Evolutionary conservation across 2,113 vertebrate species (phyloP).

Genomic region (Bufo bufo): DNA sequence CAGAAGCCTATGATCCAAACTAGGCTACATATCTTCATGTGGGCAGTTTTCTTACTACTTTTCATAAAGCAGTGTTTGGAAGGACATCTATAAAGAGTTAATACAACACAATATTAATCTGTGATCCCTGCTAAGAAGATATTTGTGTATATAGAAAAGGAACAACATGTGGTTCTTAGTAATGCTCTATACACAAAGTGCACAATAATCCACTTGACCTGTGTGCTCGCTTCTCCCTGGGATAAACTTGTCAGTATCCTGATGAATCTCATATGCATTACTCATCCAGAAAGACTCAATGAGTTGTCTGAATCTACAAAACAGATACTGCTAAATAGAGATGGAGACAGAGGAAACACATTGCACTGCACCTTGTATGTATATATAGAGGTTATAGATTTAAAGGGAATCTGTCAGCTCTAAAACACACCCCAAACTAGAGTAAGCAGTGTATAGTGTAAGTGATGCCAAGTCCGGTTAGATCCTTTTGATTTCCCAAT

Average conservation of each 20-base stretch:
- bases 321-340: slow-evolving; percentile 24
- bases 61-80: background rate
- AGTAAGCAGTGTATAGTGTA: too few species aligned
- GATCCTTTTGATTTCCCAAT: too few species aligned
- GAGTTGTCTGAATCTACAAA: slow-evolving; percentile 36
- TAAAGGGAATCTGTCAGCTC: background rate
- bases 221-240: slow-evolving; percentile 37
- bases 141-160: slow-evolving; percentile 27
- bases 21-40: background rate
- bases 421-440: too few species aligned
- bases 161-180: slow-evolving; percentile 50
- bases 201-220: slow-evolving; percentile 54
- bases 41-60: background rate
- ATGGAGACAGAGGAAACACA: slow-evolving; percentile 1
- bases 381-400: background rate
- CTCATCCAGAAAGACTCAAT: slow-evolving; percentile 44
- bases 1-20: background rate
- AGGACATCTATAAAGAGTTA: background rate
- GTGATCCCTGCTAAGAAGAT: slow-evolving; percentile 23
- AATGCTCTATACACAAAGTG: slow-evolving; percentile 41
- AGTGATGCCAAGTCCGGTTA: too few species aligned
- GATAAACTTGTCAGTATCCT: slow-evolving; percentile 46
- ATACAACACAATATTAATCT: background rate
- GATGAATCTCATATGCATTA: slow-evolving; percentile 49
- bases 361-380: background rate